Percentiles rank a stretch among this genome's conserved stretches.
These are phyloP conservation scores for Pseudococcus longispinus DNA, from an alignment of 2,888 invertebrate genomes.

Conservation along the genomic window DNA sequence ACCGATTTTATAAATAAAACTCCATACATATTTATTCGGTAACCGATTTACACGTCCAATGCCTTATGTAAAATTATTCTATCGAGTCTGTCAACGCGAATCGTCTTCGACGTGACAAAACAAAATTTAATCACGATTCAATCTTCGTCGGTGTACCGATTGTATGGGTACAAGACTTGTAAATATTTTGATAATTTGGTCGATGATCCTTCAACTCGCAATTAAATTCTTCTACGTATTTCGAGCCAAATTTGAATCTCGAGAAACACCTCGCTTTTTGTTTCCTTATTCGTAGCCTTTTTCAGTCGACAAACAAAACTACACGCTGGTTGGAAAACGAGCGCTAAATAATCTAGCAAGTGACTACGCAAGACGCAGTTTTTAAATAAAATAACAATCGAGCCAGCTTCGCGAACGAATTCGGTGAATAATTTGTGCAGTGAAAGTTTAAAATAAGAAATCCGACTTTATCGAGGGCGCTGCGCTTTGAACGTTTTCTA, in stretches of 20 bases:
- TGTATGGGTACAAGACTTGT: background rate
- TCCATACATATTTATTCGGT: background rate
- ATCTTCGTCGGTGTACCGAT: background rate
- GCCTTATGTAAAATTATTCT: background rate
- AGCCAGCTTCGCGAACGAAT: background rate
- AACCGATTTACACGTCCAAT: background rate
- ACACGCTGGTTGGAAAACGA: background rate
- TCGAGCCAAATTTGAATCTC: background rate
- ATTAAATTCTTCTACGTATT: background rate
- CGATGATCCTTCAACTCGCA: background rate
- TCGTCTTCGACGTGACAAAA: background rate
- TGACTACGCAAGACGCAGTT: background rate
- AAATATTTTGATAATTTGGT: background rate
- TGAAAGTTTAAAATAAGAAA: conserved; percentile 21
- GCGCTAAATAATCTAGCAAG: background rate
- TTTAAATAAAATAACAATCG: background rate
- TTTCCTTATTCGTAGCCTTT: background rate
- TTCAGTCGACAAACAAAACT: background rate
- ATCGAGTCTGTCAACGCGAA: background rate
- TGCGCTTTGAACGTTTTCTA: conserved; percentile 3
- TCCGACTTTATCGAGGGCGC: background rate
- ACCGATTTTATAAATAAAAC: background rate
- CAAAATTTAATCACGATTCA: background rate
- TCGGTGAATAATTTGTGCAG: background rate
- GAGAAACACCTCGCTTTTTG: background rate